Conservation (phyloP, 2,797 vertebrate genomes). For the Cossypha niveicapilla region DNA sequence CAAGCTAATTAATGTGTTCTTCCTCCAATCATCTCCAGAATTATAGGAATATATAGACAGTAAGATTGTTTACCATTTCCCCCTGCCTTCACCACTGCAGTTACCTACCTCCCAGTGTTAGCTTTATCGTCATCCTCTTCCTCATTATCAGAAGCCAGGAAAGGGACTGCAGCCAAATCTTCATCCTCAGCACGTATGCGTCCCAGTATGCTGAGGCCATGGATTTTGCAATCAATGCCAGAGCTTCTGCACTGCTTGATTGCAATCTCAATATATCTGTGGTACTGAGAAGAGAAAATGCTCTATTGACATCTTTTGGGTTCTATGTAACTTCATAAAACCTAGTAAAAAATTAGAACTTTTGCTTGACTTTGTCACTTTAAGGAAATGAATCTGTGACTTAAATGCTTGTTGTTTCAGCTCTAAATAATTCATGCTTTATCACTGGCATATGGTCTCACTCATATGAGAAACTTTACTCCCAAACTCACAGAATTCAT, state of each 20-base stretch:
- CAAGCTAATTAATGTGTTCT: neutral
- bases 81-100: neutral
- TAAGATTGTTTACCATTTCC: neutral
- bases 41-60: rapidly evolving
- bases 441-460: neutral
- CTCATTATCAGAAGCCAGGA: conserved; percentile 96
- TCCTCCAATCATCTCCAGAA: neutral
- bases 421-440: neutral
- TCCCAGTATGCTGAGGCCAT: conserved; percentile 89
- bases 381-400: neutral
- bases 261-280: conserved; percentile 93
- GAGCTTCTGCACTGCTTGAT: conserved; percentile 98
- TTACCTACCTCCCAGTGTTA: conserved; percentile 84
- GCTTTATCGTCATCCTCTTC: conserved; percentile 97
- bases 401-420: neutral
- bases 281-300: conserved; percentile 79
- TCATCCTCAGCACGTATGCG: conserved; percentile 94
- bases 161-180: conserved; percentile 93
- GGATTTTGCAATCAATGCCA: conserved; percentile 98
- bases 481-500: neutral
- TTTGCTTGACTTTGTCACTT: neutral
- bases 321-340: neutral
- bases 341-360: neutral
- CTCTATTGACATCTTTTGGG: neutral
- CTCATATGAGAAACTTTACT: neutral